Conservation (phyloP, 2,888 invertebrate genomes). For the Melangyna quadrimaculata region DNA sequence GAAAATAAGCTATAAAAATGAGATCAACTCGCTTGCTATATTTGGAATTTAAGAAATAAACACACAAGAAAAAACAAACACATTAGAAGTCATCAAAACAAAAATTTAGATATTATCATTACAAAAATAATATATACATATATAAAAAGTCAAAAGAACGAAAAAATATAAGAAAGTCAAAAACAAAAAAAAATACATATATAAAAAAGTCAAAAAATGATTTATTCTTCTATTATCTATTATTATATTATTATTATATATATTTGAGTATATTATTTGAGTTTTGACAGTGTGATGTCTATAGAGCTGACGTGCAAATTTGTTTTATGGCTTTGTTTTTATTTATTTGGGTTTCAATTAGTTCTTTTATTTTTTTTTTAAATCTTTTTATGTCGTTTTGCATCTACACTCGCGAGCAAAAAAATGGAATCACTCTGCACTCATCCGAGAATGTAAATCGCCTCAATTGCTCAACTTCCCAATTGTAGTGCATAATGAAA, state of each 20-base stretch:
- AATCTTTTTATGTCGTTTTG: background rate
- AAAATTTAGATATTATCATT: background rate
- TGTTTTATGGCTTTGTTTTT: background rate
- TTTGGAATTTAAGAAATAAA: no score
- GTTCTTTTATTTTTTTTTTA: background rate
- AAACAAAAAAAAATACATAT: background rate
- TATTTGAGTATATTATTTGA: no score
- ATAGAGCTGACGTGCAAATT: no score
- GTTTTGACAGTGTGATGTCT: no score
- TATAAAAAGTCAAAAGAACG: background rate
- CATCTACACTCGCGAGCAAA: no score
- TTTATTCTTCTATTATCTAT: background rate
- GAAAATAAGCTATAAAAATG: no score
- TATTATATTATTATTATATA: no score
- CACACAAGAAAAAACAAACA: background rate
- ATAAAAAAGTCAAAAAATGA: background rate
- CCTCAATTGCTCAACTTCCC: no score
- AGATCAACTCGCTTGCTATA: no score
- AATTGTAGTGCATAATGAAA: no score
- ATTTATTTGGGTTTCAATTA: background rate
- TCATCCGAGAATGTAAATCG: no score
- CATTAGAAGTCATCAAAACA: background rate
- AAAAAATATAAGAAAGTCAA: background rate
- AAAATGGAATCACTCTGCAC: no score
- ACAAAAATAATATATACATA: background rate